phyloP scores from a whole-genome alignment of 1,140 invertebrate genomes.

The Platorchestia sp. region DNA sequence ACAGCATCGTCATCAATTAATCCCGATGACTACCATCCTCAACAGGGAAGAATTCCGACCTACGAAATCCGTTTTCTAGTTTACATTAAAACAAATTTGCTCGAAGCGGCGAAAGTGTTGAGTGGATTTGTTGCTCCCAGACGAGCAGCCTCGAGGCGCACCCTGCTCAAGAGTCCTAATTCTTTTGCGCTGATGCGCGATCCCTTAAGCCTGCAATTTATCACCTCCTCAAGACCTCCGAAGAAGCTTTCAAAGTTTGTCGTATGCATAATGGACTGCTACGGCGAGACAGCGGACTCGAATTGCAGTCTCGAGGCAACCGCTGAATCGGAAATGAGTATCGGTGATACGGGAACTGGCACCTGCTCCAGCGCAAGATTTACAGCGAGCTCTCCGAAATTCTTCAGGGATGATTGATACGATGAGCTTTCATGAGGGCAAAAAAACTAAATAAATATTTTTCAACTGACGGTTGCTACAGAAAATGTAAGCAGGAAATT shows the following conservation, averaged over 20 bases:
- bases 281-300: constrained; percentile 4
- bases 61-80: too few relatives aligned
- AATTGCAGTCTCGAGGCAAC: background rate
- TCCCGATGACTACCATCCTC: too few relatives aligned
- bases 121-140: background rate
- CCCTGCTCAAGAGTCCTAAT: background rate
- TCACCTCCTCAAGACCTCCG: background rate
- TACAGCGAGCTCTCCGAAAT: background rate
- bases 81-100: background rate
- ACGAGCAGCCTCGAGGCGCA: background rate
- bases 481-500: too few relatives aligned
- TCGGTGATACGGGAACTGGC: background rate
- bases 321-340: background rate
- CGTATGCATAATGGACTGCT: constrained; percentile 40
- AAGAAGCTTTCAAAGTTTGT: constrained; percentile 39
- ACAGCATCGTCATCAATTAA: too few relatives aligned
- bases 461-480: background rate
- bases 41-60: too few relatives aligned
- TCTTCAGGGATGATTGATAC: background rate
- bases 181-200: background rate
- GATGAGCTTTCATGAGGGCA: background rate
- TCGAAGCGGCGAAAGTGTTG: background rate
- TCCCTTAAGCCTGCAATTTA: constrained; percentile 26
- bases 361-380: background rate
- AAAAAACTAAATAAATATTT: background rate